These are phyloP conservation scores for Phaetusa simplex DNA, from an alignment of 2,113 vertebrate species.

Conservation along the genomic window DNA sequence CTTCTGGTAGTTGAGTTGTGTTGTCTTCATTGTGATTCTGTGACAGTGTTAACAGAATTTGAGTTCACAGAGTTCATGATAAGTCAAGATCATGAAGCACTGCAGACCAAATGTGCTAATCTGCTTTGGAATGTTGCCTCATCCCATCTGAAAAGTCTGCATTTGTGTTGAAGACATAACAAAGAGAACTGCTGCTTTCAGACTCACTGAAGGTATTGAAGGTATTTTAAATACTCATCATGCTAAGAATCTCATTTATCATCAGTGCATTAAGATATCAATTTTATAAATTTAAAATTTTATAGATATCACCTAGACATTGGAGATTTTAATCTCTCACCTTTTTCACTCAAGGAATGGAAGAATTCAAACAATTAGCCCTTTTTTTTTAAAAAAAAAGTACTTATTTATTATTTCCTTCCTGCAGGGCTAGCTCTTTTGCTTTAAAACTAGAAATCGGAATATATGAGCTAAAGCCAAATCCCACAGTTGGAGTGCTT, in stretches of 20 bases:
- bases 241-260: background rate
- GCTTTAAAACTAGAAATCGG: background rate
- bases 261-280: background rate
- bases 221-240: background rate
- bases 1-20: background rate
- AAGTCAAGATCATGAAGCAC: constrained; percentile 31
- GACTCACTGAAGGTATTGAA: background rate
- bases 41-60: background rate
- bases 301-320: background rate
- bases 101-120: constrained; percentile 37
- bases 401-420: background rate
- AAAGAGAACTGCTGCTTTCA: background rate
- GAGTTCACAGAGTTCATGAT: constrained; percentile 18
- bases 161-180: constrained; percentile 35
- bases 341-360: background rate
- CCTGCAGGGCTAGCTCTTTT: background rate
- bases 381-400: background rate
- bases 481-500: background rate
- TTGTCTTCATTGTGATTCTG: background rate
- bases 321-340: background rate
- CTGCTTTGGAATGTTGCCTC: constrained; percentile 40
- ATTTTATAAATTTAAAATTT: background rate
- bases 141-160: constrained; percentile 1
- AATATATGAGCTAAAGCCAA: background rate
- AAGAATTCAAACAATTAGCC: background rate